Base-by-base conservation (phyloP, 2,888 invertebrate species). In the Brassicogethes aeneus region DNA sequence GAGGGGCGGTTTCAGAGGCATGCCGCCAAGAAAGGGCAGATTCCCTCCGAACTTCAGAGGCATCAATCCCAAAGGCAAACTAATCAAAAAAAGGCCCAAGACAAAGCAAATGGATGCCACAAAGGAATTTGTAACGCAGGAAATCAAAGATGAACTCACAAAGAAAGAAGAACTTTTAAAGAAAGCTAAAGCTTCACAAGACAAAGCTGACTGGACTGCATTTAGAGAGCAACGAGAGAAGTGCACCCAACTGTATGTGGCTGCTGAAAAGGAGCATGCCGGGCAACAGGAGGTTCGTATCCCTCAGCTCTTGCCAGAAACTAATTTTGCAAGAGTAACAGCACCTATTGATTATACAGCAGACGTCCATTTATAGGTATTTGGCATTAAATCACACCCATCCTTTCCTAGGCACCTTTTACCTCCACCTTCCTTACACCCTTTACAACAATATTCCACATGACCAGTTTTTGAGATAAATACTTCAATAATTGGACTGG, bases 101-200 rank as follows among this genome's bases (percentile, higher is more conserved):
- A 34, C 55, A 16, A 61, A 56, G 42, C 58, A 56, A 31, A 45
- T 61, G 13, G 67, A 69, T 56, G 45, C 77, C 37, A 70, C 70
- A 16, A 76, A 75, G 56, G 74, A 77, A 1, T 79, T 76, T 75
- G 74, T 79, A 3, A 74, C 70, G 7, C 72, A 73, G 10, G 69
- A 70, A 15, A 72, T 79, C 34, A 73, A 71, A 50, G 62, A 59
- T 3, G 76, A 76, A 53, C 73, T 76, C 40, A 41, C 47, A 3
- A 55, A 51, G 37, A 59, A 59, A 52, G 70, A 75, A 40, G 72
- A 75, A 48, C 66, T 77, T 33, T 69, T 75, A 52, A 69, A 70
- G 30, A 54, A 57, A 23, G 71, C 72, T 2, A 69, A 69, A 54
- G 57, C 55, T 36, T 59, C 66, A n/a, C 72, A 73, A 48, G 69